Base-by-base conservation (phyloP, 2,888 invertebrate species). In the Pediacus dermestoides region DNA sequence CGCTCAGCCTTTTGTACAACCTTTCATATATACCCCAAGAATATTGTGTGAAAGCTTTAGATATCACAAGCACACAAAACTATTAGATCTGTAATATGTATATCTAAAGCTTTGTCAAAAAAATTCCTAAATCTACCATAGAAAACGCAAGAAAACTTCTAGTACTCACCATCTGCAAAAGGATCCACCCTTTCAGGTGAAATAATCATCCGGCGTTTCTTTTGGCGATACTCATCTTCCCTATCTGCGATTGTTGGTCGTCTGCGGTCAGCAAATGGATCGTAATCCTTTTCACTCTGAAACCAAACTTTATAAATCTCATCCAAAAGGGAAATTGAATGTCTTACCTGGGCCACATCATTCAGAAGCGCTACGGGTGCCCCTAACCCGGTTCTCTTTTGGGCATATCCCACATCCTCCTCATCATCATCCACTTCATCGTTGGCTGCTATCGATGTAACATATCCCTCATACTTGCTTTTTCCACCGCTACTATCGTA, bases 111-210 rank as follows among this genome's bases (percentile, higher is more conserved):
- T n/a, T n/a, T n/a, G n/a, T n/a, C n/a, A n/a, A n/a, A n/a, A n/a
- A n/a, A n/a, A n/a, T n/a, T n/a, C 23, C 23, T 27, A 38, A 31
- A 34, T 36, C 32, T 39, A 36, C 23, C 33, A 31, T 15, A 28
- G 30, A 43, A 18, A 30, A 16, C 26, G 22, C 14, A 18, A 11
- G 8, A 36, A 31, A n/a, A n/a, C n/a, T n/a, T n/a, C n/a, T n/a
- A n/a, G 36, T 53, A 77, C 81, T 73, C 77, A 93, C 94, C 95
- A 78, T 95, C 93, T 63, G 94, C 92, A 77, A 99, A 99, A 18
- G 94, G 94, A 77, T 99, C 99, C 53, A 87, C 82, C 60, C 99
- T 79, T 64, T 94, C 96, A 1, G 99, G 99, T 2, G 99, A 99
- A 61, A 99, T 94, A 47, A 97, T 87, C 80, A 90, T 85, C 69